Evolutionary conservation across 2,113 vertebrate genomes (phyloP).

Genomic region (Hydrolagus affinis): DNA sequence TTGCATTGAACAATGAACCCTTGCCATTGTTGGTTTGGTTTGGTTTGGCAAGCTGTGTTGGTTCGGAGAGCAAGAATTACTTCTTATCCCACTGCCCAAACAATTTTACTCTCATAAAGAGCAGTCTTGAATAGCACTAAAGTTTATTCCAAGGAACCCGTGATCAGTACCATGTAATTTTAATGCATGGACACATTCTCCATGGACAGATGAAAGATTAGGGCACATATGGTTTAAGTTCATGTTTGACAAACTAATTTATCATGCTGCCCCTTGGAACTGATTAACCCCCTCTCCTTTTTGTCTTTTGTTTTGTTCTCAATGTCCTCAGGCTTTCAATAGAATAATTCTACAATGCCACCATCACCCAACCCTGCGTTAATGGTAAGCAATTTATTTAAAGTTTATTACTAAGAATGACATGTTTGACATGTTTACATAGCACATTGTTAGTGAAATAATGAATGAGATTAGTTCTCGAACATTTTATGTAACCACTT

Average conservation of each 20-base stretch:
- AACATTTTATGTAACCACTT: not conserved
- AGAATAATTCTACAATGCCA: not conserved
- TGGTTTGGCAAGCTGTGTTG: not conserved
- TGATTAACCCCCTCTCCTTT: not conserved
- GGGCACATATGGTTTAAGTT: slow-evolving; percentile 32
- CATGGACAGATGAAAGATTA: slow-evolving; percentile 20
- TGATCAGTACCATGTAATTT: slow-evolving; percentile 26
- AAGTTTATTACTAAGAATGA: slow-evolving; percentile 18
- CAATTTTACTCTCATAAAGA: not conserved
- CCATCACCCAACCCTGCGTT: not conserved
- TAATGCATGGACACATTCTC: slow-evolving; percentile 20
- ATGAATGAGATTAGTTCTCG: slow-evolving; percentile 21
- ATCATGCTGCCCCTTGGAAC: slow-evolving; percentile 10
- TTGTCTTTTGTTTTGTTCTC: not conserved
- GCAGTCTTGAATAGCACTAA: not conserved
- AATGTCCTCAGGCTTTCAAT: slow-evolving; percentile 18
- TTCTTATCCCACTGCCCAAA: not conserved
- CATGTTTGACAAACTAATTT: slow-evolving; percentile 26
- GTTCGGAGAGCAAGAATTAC: not conserved
- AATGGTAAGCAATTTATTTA: slow-evolving; percentile 3
- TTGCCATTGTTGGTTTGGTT: not conserved
- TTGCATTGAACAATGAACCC: not conserved
- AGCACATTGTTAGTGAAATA: not conserved
- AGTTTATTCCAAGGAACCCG: not conserved
- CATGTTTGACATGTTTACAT: slow-evolving; percentile 18